phyloP scores from a whole-genome alignment of 2,888 invertebrate genomes.

The Caenorhabditis sp. region DNA sequence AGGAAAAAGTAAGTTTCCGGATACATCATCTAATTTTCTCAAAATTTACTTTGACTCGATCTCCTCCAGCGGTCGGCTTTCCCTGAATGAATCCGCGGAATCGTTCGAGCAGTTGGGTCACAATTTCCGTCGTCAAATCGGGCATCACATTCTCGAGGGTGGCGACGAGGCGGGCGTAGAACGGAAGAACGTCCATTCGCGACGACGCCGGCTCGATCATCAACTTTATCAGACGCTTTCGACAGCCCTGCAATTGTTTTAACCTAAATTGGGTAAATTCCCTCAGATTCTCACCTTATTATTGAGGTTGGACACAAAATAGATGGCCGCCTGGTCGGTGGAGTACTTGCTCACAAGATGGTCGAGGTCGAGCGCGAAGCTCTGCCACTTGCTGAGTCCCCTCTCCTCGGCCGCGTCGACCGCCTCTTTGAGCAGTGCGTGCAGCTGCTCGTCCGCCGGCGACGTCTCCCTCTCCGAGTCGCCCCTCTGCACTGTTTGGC shows the following conservation, averaged over 20 bases:
- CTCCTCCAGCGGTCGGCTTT: too few relatives aligned
- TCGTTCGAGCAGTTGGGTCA: constrained; percentile 48
- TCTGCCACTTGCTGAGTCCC: constrained; percentile 56
- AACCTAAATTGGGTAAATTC: neutral
- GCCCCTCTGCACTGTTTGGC: neutral
- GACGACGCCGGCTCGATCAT: constrained; percentile 57
- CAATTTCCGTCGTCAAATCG: constrained; percentile 66
- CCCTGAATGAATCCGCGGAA: constrained; percentile 49
- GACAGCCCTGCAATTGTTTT: constrained; percentile 42
- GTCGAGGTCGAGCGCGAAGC: constrained; percentile 67
- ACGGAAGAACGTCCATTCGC: constrained; percentile 73
- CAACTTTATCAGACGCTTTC: constrained; percentile 71
- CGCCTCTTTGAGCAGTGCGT: neutral
- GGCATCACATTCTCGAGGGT: constrained; percentile 73
- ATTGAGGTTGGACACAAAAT: constrained; percentile 70
- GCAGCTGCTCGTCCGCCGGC: constrained; percentile 2
- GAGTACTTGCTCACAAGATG: constrained; percentile 74
- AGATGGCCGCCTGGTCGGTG: constrained; percentile 71
- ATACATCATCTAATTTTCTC: too few relatives aligned
- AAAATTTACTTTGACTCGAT: too few relatives aligned
- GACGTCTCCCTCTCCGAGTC: constrained; percentile 30
- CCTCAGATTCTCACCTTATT: constrained; percentile 41
- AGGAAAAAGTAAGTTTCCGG: too few relatives aligned
- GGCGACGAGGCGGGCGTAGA: constrained; percentile 74
- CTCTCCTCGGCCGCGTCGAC: constrained; percentile 29